Evolutionary conservation across 2,113 vertebrate species (phyloP).

Genomic region (Leptobrachium leishanense): DNA sequence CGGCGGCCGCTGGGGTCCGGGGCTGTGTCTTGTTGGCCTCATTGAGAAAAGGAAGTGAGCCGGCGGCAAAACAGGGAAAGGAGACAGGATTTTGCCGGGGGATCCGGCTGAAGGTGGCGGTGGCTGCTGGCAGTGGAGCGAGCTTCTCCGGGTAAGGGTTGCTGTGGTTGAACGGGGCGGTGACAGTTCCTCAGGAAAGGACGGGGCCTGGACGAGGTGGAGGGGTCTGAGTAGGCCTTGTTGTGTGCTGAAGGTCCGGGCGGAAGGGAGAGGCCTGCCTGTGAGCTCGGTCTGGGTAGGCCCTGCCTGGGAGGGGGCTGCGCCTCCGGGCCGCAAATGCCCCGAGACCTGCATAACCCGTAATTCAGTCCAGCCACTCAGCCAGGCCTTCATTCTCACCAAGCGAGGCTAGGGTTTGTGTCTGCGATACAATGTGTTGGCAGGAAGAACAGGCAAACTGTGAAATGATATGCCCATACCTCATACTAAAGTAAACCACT

Average conservation of each 20-base stretch:
- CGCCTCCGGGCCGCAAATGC: no score
- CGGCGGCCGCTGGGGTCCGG: neutral
- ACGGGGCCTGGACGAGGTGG: slow-evolving; percentile 10
- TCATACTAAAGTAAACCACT: no score
- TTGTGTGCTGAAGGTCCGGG: neutral
- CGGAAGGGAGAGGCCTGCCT: slow-evolving; percentile 16
- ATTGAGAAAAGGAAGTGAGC: neutral
- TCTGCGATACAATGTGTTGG: no score
- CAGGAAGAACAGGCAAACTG: no score
- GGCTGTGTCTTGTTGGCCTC: neutral
- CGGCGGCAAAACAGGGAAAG: neutral
- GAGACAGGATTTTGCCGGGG: slow-evolving; percentile 31
- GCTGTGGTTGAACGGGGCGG: neutral
- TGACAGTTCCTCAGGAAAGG: slow-evolving; percentile 10
- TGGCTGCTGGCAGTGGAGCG: slow-evolving; percentile 2
- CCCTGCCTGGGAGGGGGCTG: no score
- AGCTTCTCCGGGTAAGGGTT: neutral
- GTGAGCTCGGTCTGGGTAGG: neutral
- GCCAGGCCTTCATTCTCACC: no score
- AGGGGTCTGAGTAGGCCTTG: slow-evolving; percentile 10
- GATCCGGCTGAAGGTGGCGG: slow-evolving; percentile 33
- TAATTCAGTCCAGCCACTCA: no score
- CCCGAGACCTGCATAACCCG: no score
- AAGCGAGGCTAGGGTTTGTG: no score
- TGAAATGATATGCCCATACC: no score